Evolutionary conservation across 30 jellyfish, hydroid and myxozoan species (phyloP).

Genomic region (Chrysaora quinquecirrha): DNA sequence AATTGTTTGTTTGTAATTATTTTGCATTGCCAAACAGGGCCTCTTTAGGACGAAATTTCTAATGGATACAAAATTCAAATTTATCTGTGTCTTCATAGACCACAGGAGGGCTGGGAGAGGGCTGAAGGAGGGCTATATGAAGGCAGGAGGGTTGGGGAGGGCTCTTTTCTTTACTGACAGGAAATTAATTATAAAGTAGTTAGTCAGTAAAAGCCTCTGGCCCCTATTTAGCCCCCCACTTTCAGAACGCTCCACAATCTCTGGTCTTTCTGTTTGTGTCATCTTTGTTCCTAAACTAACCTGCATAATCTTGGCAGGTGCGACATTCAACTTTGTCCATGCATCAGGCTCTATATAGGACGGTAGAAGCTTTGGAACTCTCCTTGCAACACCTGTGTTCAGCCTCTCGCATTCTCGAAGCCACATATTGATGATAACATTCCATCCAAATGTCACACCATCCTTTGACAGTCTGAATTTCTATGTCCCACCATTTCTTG

Average conservation of each 20-base stretch:
- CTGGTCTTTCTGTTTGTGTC: not conserved
- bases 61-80: not conserved
- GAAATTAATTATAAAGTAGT: not conserved
- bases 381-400: not conserved
- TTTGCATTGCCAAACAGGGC: too few species aligned
- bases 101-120: conserved; percentile 1
- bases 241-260: not conserved
- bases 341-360: conserved; percentile 15
- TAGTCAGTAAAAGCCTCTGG: not conserved
- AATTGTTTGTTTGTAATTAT: not conserved
- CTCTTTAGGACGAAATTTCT: not conserved
- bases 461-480: conserved; percentile 1
- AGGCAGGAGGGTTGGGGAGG: not conserved
- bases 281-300: not conserved
- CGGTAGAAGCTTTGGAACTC: conserved; percentile 17
- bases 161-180: not conserved
- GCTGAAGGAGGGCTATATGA: conserved; percentile 5
- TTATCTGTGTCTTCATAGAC: not conserved
- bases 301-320: conserved; percentile 20
- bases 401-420: conserved; percentile 8
- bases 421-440: conserved; percentile 1
- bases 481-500: too few species aligned
- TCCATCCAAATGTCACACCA: conserved; percentile 19
- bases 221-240: conserved; percentile 12
- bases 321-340: conserved; percentile 16